phyloP scores from a whole-genome alignment of 2,797 vertebrate species.

The Varecia variegata region DNA sequence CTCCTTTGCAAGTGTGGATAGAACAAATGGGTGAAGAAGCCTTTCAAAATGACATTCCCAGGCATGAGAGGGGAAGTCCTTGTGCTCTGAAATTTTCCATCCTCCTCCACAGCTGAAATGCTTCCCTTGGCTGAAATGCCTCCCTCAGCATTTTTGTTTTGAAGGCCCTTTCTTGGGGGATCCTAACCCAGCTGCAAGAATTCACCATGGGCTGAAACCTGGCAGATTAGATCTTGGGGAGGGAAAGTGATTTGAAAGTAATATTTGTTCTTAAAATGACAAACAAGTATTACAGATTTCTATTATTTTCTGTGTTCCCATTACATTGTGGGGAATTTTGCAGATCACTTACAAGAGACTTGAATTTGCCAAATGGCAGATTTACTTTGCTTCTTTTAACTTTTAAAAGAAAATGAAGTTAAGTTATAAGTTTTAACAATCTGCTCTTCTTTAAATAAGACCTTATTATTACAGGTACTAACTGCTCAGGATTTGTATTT shows the following conservation, averaged over 20 bases:
- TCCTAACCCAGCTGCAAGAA: conserved; percentile 66
- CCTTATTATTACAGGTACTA: background rate
- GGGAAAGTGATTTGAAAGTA: conserved; percentile 61
- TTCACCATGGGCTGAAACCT: conserved; percentile 72
- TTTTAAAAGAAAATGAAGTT: background rate
- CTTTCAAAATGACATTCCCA: conserved; percentile 36
- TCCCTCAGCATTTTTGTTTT: conserved; percentile 51
- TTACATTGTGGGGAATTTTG: conserved; percentile 38
- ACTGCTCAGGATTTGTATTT: background rate
- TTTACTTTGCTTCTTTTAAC: conserved; percentile 13
- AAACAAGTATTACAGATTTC: background rate
- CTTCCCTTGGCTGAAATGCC: conserved; percentile 25
- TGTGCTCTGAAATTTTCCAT: conserved; percentile 17
- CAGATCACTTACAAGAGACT: background rate
- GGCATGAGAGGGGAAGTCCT: background rate
- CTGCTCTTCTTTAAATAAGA: conserved; percentile 8
- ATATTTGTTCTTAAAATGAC: conserved; percentile 57
- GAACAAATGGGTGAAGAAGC: background rate
- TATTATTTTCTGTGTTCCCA: conserved; percentile 25
- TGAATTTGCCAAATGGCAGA: conserved; percentile 1
- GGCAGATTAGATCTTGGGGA: conserved; percentile 47
- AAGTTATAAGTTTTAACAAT: background rate
- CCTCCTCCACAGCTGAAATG: conserved; percentile 44
- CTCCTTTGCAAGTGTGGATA: background rate
- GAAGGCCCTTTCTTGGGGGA: conserved; percentile 29